Percentiles rank a stretch among this genome's conserved stretches.
Evolutionary conservation across 2,888 invertebrate species (phyloP).

Genomic region (Busseola fusca): DNA sequence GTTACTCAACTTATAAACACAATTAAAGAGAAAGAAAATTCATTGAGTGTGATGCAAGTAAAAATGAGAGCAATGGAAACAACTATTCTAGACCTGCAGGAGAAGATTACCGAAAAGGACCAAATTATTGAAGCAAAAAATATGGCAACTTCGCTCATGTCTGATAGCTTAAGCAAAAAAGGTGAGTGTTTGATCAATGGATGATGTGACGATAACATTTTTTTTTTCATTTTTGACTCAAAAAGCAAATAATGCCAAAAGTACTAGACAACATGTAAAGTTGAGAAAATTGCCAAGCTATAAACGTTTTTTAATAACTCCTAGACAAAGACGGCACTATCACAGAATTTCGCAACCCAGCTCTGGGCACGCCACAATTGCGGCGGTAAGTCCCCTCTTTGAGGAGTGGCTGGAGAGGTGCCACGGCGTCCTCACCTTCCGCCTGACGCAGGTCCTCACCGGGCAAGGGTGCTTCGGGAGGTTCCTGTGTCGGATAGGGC

Average conservation of each 20-base stretch:
- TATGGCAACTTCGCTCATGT: constrained; percentile 93
- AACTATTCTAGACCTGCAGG: constrained; percentile 94
- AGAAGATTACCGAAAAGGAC: constrained; percentile 94
- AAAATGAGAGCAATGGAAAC: constrained; percentile 91
- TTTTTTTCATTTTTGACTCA: background rate
- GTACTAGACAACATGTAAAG: background rate
- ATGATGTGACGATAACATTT: background rate
- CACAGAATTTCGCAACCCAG: too few species aligned
- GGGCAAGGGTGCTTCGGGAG: too few species aligned
- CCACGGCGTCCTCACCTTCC: too few species aligned
- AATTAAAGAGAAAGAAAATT: constrained; percentile 89
- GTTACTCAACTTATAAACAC: constrained; percentile 89
- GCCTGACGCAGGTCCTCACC: too few species aligned
- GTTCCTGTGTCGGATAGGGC: too few species aligned
- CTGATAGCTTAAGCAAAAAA: constrained; percentile 92
- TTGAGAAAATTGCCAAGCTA: background rate
- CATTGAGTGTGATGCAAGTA: constrained; percentile 81
- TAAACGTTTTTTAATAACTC: background rate
- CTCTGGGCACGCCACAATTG: too few species aligned
- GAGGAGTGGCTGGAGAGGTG: too few species aligned
- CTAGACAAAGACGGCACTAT: background rate
- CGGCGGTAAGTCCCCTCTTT: too few species aligned
- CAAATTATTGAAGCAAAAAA: constrained; percentile 95
- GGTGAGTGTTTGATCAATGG: constrained; percentile 67
- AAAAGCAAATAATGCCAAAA: background rate